Evolutionary conservation across 2,113 vertebrate genomes (phyloP).

Genomic region (Balaeniceps rex): DNA sequence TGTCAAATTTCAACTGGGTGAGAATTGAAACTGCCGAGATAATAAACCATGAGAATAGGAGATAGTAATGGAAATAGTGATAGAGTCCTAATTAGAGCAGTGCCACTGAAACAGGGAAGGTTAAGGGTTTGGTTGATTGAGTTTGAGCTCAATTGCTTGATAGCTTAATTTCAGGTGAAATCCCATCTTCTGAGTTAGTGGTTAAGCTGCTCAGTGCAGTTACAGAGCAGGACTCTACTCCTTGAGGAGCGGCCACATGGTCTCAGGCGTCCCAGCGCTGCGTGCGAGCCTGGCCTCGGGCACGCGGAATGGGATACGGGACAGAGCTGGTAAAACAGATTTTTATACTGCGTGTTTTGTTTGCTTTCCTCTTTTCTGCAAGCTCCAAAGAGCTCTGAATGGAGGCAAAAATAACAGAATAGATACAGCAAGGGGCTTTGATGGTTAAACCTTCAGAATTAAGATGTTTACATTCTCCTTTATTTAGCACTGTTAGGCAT

Average conservation of each 20-base stretch:
- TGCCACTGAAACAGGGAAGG: conserved; percentile 61
- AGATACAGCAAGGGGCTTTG: not conserved
- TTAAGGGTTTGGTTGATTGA: conserved; percentile 69
- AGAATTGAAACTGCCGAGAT: conserved; percentile 48
- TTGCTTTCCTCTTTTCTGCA: not conserved
- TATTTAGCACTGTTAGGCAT: conserved; percentile 63
- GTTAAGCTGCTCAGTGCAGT: conserved; percentile 3
- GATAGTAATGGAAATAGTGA: conserved; percentile 62
- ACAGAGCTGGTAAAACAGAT: not conserved
- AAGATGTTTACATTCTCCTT: conserved; percentile 66
- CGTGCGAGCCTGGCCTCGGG: not conserved
- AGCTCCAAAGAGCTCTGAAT: not conserved
- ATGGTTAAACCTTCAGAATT: conserved; percentile 58
- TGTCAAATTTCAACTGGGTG: conserved; percentile 36
- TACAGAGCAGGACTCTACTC: conserved; percentile 25
- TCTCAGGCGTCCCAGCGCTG: not conserved
- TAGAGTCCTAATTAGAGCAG: conserved; percentile 57
- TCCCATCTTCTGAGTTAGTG: conserved; percentile 52
- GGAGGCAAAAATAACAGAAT: not conserved
- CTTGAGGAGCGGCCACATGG: not conserved
- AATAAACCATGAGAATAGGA: conserved; percentile 56
- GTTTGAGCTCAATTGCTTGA: conserved; percentile 66
- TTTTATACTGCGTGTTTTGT: not conserved
- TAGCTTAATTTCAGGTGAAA: conserved; percentile 70
- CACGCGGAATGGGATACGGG: not conserved